Conservation (phyloP, 2,113 vertebrate genomes). For the Eublepharis macularius region DNA sequence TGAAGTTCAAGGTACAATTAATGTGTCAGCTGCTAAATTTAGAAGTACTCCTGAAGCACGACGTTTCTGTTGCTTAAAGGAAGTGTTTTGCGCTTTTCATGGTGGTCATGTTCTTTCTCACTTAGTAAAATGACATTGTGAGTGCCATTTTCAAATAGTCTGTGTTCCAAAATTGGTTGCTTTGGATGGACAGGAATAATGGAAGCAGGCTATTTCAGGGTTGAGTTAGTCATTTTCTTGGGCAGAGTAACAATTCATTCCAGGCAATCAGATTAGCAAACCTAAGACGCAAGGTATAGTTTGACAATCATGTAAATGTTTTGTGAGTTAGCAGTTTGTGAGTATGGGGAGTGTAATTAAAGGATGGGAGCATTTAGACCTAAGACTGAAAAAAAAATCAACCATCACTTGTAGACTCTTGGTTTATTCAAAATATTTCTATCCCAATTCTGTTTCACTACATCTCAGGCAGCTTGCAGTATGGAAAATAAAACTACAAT, state of each 20-base stretch:
- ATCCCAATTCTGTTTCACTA: no score
- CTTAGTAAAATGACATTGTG: slow-evolving; percentile 1
- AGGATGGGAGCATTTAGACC: background rate
- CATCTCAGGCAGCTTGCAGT: no score
- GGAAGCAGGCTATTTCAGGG: background rate
- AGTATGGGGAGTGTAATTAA: background rate
- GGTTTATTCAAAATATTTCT: no score
- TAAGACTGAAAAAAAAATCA: background rate
- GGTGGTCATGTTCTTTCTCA: background rate
- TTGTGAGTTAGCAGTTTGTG: background rate
- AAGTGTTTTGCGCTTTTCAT: background rate
- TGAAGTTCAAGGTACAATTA: background rate
- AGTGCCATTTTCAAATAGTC: background rate
- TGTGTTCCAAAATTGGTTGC: background rate
- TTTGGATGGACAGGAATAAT: slow-evolving; percentile 37
- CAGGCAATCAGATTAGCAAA: background rate
- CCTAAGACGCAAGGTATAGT: background rate
- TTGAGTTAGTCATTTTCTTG: background rate
- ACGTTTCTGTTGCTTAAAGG: background rate
- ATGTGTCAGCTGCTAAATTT: background rate
- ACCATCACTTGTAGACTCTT: background rate
- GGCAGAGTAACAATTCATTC: background rate
- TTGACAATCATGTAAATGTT: background rate
- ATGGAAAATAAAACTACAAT: no score
- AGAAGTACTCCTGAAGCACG: background rate